Base-by-base conservation (phyloP, 1,140 invertebrate species). In the Stegodyphus mimosarum region DNA sequence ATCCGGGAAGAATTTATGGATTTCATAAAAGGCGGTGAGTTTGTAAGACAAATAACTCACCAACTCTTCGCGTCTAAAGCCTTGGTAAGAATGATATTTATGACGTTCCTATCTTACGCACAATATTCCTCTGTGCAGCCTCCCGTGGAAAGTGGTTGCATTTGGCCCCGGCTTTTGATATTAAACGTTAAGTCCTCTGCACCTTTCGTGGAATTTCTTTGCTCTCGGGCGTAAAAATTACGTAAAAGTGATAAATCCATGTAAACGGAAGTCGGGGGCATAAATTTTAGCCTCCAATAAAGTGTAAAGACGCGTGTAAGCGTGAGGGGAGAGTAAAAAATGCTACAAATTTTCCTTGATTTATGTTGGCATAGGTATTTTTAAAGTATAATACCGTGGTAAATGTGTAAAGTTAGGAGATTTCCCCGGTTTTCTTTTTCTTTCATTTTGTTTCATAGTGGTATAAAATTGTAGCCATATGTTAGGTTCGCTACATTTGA, bases 311-410 rank as follows among this genome's bases (percentile, higher is more conserved):
- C 49, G 51, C 64, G 17, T 77, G 17, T 64, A 77, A 15, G 9
- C 55, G 13, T 9, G 75, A 77, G 51, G 18, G 49, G 15, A 50
- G 17, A n/a, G 51, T 49, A 18, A 55, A 66, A 76, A 77, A 33
- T 66, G 51, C 60, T 52, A 77, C 55, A 51, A 77, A 77, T 66
- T 77, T 64, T 64, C 63, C 64, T 50, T 79, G 77, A 79, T 79
- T 79, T 79, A 79, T 70, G 77, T 53, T 67, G 77, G 70, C 64
- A 79, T 70, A 48, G 64, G 77, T 79, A 51, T 79, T 79, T 79
- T 79, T 79, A 79, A 79, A 79, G 77, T 79, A 79, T 79, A 79
- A 79, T 79, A 52, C 51, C 64, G 66, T 69, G 77, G 77, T 79
- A 67, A 79, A 70, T 64, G 77, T 79, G 77, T 79, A 79, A 79